Base-by-base conservation (phyloP, 2,113 vertebrate genomes). In the Anolis carolinensis region DNA sequence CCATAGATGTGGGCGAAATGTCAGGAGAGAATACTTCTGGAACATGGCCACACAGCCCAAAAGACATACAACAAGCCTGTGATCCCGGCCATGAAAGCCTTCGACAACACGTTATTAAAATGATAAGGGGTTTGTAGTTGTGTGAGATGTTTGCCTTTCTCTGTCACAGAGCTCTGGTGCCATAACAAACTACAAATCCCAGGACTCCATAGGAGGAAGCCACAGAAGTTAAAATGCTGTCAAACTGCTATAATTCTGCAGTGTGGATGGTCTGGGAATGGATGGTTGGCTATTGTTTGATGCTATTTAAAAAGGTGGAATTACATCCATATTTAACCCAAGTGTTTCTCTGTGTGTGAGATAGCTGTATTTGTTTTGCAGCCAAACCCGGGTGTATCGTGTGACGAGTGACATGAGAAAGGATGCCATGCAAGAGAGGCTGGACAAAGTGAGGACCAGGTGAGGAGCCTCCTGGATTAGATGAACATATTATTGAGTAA, bases 361-460 rank as follows among this genome's bases (percentile, higher is more conserved):
- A 55, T 55, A 55, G 5, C 52, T 55, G 1, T 5, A 23, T 59
- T 48, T 75, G 16, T 91, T 91, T 94, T 93, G 55, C 88, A 95
- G 94, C 82, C 91, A 94, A 18, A 93, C 89, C n/a, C 87, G 20
- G 0, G 73, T 93, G 81, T 92, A 93, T 78, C 88, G 80, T 10
- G 79, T 89, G 73, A 89, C 91, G 0, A 93, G 80, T 0, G 32
- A 89, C 11, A 3, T 76, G 9, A 89, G 81, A 25, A 84, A 87
- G 0, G 44, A 94, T 0, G 63, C 13, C 0, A 87, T 81, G 11
- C 87, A 76, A 25, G 92, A 93, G 1, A 79, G 89, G 16, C 87
- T 94, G 86, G 90, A 94, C 36, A 87, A 94, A 85, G 87, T 87
- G 21, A 78, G 86, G 25, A 91, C 79, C 0, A 72, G 87, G 94